Percentiles rank a stretch among this genome's conserved stretches.
These are phyloP conservation scores for Cheiracanthium punctorium DNA, from an alignment of 2,888 invertebrate species.

Conservation along the genomic window DNA sequence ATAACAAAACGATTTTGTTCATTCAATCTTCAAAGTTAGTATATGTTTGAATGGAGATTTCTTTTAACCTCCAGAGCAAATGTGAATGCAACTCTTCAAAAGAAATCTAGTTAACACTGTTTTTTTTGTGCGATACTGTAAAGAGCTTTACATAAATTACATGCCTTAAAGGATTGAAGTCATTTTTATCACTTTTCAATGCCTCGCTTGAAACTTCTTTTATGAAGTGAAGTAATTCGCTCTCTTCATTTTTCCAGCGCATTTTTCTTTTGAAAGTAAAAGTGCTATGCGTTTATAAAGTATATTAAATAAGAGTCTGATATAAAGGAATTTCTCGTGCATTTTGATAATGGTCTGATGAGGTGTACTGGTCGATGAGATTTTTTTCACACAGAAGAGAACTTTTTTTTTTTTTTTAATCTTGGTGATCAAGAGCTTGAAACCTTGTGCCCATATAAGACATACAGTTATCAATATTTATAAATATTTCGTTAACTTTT, in stretches of 20 bases:
- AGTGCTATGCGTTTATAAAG: neutral
- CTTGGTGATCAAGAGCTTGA: neutral
- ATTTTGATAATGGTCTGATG: neutral
- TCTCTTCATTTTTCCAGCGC: neutral
- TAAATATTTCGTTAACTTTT: neutral
- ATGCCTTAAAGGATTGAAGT: slow-evolving; percentile 60
- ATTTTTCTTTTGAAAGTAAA: neutral
- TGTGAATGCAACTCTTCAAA: neutral
- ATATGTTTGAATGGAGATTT: no score
- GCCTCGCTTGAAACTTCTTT: neutral
- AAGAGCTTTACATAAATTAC: slow-evolving; percentile 66
- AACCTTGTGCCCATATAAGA: slow-evolving; percentile 4
- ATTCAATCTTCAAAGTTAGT: no score
- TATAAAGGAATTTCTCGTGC: neutral
- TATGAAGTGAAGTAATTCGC: neutral
- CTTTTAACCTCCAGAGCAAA: no score
- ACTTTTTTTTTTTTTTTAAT: no score
- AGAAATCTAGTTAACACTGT: neutral
- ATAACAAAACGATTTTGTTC: no score
- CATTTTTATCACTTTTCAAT: slow-evolving; percentile 27
- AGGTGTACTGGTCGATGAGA: neutral
- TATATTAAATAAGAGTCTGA: neutral
- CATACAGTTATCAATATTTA: neutral
- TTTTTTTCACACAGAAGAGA: neutral
- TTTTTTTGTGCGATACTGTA: slow-evolving; percentile 15